These are phyloP conservation scores for Actenoides lindsayi DNA, from an alignment of 2,113 vertebrate genomes.

Conservation along the genomic window DNA sequence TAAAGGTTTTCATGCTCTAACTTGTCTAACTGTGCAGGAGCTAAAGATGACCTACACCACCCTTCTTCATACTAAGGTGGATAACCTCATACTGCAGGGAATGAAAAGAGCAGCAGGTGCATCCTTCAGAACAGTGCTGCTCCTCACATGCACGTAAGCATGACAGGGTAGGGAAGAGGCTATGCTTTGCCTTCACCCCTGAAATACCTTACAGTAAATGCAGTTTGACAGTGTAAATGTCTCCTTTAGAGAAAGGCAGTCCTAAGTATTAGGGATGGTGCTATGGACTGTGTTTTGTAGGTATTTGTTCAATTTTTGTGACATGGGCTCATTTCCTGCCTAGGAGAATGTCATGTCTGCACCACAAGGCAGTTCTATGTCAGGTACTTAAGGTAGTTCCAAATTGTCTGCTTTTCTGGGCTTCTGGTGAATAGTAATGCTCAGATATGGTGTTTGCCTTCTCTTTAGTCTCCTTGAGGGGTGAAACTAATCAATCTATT, in stretches of 20 bases:
- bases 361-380: neutral
- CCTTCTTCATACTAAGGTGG: fast-evolving
- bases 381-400: neutral
- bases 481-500: neutral
- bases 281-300: neutral
- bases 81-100: neutral
- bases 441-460: neutral
- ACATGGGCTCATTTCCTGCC: neutral
- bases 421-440: neutral
- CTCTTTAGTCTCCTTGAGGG: neutral
- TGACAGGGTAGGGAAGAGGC: neutral
- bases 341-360: neutral
- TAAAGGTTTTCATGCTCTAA: neutral
- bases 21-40: neutral
- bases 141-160: neutral
- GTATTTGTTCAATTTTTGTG: neutral
- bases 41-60: neutral
- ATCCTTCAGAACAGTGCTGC: neutral
- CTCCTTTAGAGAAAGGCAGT: neutral
- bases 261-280: neutral
- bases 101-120: neutral
- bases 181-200: neutral
- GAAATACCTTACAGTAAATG: neutral
- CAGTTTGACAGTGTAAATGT: neutral
- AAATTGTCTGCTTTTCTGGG: neutral